Base-by-base conservation (phyloP, 2,113 vertebrate genomes). In the Scomber japonicus region DNA sequence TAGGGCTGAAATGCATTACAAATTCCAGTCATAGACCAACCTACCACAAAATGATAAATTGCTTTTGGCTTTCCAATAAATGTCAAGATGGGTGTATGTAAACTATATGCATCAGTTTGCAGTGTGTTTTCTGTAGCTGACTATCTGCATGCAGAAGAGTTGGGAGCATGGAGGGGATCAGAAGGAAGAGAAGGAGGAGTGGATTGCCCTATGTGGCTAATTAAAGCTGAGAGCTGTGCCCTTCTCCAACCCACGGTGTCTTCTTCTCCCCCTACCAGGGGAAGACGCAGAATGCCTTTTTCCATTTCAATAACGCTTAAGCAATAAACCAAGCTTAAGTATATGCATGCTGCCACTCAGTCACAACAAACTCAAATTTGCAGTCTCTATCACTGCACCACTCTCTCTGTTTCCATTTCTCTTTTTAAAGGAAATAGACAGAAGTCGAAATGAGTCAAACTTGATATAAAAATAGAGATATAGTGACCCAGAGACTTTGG, bases 211-310 rank as follows among this genome's bases (percentile, higher is more conserved):
- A 66, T 75, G 81, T 71, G 72, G 80, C 69, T 89, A 83, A 85
- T 89, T 88, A 83, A 68, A 87, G 46, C 71, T 74, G 83, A 88
- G 71, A 49, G 80, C 65, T 75, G 51, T 88, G 82, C 68, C 75
- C 78, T 91, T 91, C 71, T 83, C 66, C 31, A 54, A 48, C 48
- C 60, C 57, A 71, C 40, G 44, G 68, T 75, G 66, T 53, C 44
- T 75, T 51, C 63, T 76, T 35, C 67, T 77, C 59, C 59, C 17
- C 65, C 53, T 55, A 44, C 50, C 50, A 24, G 11, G 45, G 59
- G 65, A 21, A 64, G 35, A 60, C 21, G 53, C 35, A 64, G 55
- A 51, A 61, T 50, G 56, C n/a, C 45, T 83, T 45, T 79, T 45
- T 70, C 59, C 19, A 65, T 75, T 83, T 75, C 45, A 71, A 73